A percentile compares a stretch with the other conserved stretches of the same genome.
These are phyloP conservation scores for Podocnemis expansa DNA, from an alignment of 2,113 vertebrate species.

Conservation along the genomic window DNA sequence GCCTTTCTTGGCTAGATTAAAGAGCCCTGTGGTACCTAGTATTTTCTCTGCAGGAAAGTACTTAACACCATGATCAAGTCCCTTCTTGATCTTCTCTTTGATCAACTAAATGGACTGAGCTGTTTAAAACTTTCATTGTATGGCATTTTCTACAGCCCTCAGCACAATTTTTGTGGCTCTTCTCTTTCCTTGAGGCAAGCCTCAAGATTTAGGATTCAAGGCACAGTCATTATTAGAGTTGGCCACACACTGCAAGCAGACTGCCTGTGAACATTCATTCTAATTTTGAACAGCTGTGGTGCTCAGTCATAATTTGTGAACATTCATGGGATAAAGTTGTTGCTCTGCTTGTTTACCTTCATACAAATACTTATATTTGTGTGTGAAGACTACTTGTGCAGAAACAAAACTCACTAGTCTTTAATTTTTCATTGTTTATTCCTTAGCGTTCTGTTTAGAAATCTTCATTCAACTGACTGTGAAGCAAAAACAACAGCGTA, in stretches of 20 bases:
- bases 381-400: background rate
- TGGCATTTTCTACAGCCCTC: background rate
- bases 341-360: slow-evolving; percentile 24
- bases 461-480: slow-evolving; percentile 12
- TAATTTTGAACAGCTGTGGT: background rate
- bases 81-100: slow-evolving; percentile 44
- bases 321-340: background rate
- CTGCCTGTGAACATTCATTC: background rate
- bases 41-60: slow-evolving; percentile 31
- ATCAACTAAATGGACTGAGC: background rate
- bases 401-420: background rate
- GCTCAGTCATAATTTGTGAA: background rate
- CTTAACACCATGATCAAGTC: slow-evolving; percentile 17
- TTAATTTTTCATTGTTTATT: background rate
- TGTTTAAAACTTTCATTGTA: background rate
- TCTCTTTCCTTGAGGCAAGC: background rate
- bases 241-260: background rate
- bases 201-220: background rate
- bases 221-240: background rate
- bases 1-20: background rate
- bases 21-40: background rate
- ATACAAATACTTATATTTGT: background rate
- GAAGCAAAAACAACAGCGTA: background rate
- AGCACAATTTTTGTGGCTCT: background rate
- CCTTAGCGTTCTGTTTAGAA: background rate